Base-by-base conservation (phyloP, 2,113 vertebrate genomes). In the Ivindomyrus marchei region DNA sequence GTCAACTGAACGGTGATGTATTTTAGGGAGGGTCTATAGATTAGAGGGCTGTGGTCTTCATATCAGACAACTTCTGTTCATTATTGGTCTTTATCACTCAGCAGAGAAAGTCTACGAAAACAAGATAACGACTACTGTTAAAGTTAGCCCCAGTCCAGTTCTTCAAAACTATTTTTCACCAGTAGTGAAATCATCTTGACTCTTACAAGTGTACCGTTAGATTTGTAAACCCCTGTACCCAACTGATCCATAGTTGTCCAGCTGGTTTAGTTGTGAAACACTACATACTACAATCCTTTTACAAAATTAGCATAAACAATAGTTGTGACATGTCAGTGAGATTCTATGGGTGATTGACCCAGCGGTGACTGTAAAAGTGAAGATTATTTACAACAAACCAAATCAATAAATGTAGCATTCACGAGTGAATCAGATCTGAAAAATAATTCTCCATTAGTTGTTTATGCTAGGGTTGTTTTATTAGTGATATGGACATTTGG, bases 41-140 rank as follows among this genome's bases (percentile, higher is more conserved):
- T 94, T 92, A 94, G 88, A n/a, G 70, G 92, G 80, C 88, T 66
- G 91, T 92, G 92, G 92, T 91, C 62, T 90, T 3, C 46, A 90
- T 94, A 94, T 95, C 94, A 86, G 4, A n/a, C 24, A 46, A 15
- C 92, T 89, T 91, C 84, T 93, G 93, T 88, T 90, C 24, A 21
- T n/a, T 77, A 15, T 36, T 42, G 47, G 53, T 52, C 24, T 19
- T 31, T 87, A 56, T 87, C 85, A 31, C 15, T 36, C 50, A 87
- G 45, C 7, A 19, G 27, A 19, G 85, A 53, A 27, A 53, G 27
- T 31, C 47, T 86, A 27, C 31, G n/a, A 86, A 86, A 47, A 49
- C 10, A 39, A 87, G 49, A 87, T 87, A 36, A 15, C 1, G n/a
- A 36, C 11, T 36, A 3, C 85, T 36, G 6, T 53, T 87, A 36